These are phyloP conservation scores for Drosophila mauritiana DNA, from an alignment of 1,140 invertebrate genomes.

Conservation along the genomic window DNA sequence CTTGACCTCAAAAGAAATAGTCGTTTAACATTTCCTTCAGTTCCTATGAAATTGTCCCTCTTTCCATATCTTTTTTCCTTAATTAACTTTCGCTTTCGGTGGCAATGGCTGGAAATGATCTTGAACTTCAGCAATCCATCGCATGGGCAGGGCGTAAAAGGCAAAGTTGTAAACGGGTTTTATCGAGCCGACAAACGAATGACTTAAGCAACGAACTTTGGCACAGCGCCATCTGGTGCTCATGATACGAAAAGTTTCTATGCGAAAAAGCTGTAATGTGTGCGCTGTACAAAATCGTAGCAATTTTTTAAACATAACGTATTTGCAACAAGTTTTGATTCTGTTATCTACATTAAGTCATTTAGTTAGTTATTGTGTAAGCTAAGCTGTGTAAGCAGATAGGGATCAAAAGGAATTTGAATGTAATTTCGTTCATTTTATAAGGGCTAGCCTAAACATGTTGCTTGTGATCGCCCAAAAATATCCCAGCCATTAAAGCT, in stretches of 20 bases:
- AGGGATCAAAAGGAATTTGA: too few species aligned
- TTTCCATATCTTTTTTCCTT: neutral
- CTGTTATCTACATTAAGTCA: too few species aligned
- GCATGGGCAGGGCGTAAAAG: conserved; percentile 41
- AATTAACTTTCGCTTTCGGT: conserved; percentile 35
- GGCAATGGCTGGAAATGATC: conserved; percentile 20
- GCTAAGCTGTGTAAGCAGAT: too few species aligned
- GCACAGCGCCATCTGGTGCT: conserved; percentile 31
- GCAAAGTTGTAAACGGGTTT: conserved; percentile 38
- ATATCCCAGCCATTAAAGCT: neutral
- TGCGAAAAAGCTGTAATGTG: neutral
- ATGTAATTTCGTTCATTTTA: too few species aligned
- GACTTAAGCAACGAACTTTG: conserved; percentile 64
- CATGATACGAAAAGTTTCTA: neutral
- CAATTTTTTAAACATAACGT: neutral
- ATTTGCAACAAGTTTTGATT: too few species aligned
- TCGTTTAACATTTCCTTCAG: too few species aligned
- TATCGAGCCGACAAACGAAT: conserved; percentile 28
- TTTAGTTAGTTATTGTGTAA: too few species aligned
- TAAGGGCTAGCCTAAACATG: too few species aligned
- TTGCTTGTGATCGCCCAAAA: too few species aligned
- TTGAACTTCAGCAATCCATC: conserved; percentile 40
- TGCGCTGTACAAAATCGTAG: neutral
- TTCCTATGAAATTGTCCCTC: neutral
- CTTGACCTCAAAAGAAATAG: neutral